A percentile compares a stretch with the other conserved stretches of the same genome.
Evolutionary conservation across 2,113 vertebrate genomes (phyloP).

Genomic region (Dasypus novemcinctus): DNA sequence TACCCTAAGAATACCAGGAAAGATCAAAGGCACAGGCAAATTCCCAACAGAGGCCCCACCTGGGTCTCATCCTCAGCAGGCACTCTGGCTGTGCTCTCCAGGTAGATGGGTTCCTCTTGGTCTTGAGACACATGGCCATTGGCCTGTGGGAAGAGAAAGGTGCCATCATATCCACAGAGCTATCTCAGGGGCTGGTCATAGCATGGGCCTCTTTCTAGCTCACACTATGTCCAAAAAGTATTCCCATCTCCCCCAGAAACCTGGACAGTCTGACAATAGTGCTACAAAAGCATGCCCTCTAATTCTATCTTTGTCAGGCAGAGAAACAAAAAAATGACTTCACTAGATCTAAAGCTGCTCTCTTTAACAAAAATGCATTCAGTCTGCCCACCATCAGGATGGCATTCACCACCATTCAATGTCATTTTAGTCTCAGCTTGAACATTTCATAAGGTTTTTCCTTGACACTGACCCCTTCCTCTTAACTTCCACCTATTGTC

Average conservation of each 20-base stretch:
- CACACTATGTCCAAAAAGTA: neutral
- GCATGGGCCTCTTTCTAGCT: neutral
- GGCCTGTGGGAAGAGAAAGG: slow-evolving; percentile 74
- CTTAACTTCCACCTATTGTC: neutral
- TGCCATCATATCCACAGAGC: slow-evolving; percentile 40
- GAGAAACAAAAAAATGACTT: neutral
- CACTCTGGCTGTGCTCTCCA: slow-evolving; percentile 80
- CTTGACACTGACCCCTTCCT: neutral
- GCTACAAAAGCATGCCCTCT: neutral
- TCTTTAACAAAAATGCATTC: neutral
- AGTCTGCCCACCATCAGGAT: neutral
- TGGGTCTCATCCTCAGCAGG: slow-evolving; percentile 85
- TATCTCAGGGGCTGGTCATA: neutral
- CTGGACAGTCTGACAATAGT: neutral
- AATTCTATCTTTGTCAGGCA: neutral
- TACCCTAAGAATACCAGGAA: neutral
- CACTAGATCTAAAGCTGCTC: neutral
- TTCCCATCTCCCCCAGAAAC: neutral
- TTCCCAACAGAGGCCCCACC: slow-evolving; percentile 76
- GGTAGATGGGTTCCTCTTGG: slow-evolving; percentile 73
- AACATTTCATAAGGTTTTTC: neutral
- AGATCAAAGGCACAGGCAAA: slow-evolving; percentile 1
- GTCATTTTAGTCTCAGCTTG: neutral
- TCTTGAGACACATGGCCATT: slow-evolving; percentile 79
- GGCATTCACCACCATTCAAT: neutral